Evolutionary conservation across 2,888 invertebrate genomes (phyloP), one percentile per base, ranked within the genome.

Genomic region (Ernsta delagoae): DNA sequence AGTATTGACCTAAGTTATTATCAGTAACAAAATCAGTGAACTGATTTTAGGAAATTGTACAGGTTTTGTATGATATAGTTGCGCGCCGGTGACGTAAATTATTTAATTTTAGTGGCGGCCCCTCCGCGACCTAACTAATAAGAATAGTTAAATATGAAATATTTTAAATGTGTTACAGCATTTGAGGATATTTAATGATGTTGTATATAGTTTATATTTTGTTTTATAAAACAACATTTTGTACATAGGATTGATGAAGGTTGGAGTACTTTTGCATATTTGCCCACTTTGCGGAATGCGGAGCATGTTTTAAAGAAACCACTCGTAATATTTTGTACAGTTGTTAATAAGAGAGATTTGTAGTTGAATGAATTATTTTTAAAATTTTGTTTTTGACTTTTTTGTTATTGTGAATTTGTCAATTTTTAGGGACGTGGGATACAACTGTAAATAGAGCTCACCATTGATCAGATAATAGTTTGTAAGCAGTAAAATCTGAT

Each of bases 401-500:
- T 93, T 95, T 95, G 92, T 94, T 95, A 94, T 88, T 94, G 95
- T 94, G 94, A 94, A 94, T 94, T 94, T 94, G 95, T 95, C 95
- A 95, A 95, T 95, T 95, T 95, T 95, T 95, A 95, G 95, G 95
- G 94, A 95, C 95, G 94, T 94, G 95, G 95, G 95, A 94, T 94
- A 89, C 94, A 95, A 94, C 94, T 95, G 95, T 95, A 95, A 90
- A 93, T 92, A 93, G 85, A 88, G 87, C 87, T 88, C 92, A 92
- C 91, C 87, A 87, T 88, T 90, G 90, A 90, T 91, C 89, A 88
- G 87, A 89, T 89, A 88, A 80, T 89, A 88, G 86, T 77, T 6
- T 71, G 73, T 92, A 91, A 92, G 90, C 74, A 79, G 84, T 84
- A 82, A 85, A 86, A 86, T 87, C 91, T 89, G 86, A 90, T 92